These are phyloP conservation scores for Leucania comma DNA, from an alignment of 2,888 invertebrate species.

Conservation along the genomic window DNA sequence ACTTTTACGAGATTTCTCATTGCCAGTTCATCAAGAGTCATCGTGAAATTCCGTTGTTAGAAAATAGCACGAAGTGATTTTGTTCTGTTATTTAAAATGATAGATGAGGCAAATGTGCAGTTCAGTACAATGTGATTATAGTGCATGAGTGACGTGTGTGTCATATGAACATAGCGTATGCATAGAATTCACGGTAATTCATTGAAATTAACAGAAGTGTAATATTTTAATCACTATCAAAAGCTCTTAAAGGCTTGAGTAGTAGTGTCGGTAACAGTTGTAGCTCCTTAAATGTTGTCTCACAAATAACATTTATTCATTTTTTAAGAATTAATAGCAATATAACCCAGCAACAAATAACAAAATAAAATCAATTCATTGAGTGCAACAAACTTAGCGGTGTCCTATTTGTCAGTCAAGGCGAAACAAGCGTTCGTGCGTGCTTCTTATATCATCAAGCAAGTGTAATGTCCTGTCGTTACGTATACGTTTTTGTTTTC, in stretches of 20 bases:
- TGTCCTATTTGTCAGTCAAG: constrained; percentile 22
- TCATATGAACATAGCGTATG: constrained; percentile 19
- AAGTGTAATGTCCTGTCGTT: constrained; percentile 6
- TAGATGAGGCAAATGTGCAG: constrained; percentile 9
- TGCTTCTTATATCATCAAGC: constrained; percentile 4
- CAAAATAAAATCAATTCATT: neutral
- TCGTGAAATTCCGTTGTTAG: constrained; percentile 26
- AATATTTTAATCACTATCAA: neutral
- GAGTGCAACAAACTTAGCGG: constrained; percentile 18
- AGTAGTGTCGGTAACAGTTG: neutral
- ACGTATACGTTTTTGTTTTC: neutral
- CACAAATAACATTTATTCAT: constrained; percentile 19
- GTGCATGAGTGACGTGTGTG: constrained; percentile 26
- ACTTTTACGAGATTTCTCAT: constrained; percentile 41
- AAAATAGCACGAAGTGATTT: constrained; percentile 11
- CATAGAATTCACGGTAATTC: constrained; percentile 1
- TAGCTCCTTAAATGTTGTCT: neutral
- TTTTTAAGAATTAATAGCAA: neutral
- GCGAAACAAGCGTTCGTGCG: constrained; percentile 21
- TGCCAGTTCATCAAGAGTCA: constrained; percentile 45
- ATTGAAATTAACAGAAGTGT: constrained; percentile 2
- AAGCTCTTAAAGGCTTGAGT: neutral
- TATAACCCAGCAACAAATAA: neutral
- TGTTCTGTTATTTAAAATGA: neutral
- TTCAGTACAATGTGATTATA: constrained; percentile 22